phyloP scores from a whole-genome alignment of 2,113 vertebrate genomes.

The Irena cyanogastra region DNA sequence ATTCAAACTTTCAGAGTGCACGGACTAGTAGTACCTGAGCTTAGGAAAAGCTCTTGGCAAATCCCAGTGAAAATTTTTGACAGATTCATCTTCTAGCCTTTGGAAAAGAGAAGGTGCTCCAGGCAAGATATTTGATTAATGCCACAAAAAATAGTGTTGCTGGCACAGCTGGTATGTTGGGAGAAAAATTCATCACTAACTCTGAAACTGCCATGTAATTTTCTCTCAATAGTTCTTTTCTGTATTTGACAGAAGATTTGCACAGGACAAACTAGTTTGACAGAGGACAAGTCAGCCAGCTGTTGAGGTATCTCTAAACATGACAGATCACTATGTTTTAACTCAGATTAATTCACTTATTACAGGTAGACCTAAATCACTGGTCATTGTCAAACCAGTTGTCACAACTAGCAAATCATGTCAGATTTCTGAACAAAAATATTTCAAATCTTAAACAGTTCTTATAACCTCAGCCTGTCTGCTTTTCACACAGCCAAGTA shows the following conservation, averaged over 20 bases:
- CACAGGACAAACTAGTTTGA: slow-evolving; percentile 87
- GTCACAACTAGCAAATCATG: slow-evolving; percentile 79
- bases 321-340: slow-evolving; percentile 90
- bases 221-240: slow-evolving; percentile 74
- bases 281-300: slow-evolving; percentile 87
- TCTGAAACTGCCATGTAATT: slow-evolving; percentile 80
- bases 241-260: slow-evolving; percentile 86
- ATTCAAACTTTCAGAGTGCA: slow-evolving; percentile 71
- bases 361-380: slow-evolving; percentile 83
- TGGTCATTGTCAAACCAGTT: slow-evolving; percentile 85
- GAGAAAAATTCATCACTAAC: slow-evolving; percentile 84
- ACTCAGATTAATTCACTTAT: slow-evolving; percentile 88
- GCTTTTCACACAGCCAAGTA: neutral
- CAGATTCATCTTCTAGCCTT: slow-evolving; percentile 80
- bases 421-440: slow-evolving; percentile 74
- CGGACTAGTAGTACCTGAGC: slow-evolving; percentile 56
- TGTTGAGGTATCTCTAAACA: slow-evolving; percentile 86
- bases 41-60: slow-evolving; percentile 76
- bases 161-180: slow-evolving; percentile 84
- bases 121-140: slow-evolving; percentile 85
- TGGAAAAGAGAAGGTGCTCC: slow-evolving; percentile 77
- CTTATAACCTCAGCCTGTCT: slow-evolving; percentile 33
- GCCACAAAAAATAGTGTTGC: slow-evolving; percentile 78
- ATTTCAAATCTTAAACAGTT: slow-evolving; percentile 60
- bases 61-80: slow-evolving; percentile 77